Conservation (phyloP, 2,797 vertebrate species). For the Craterocephalus amniculus region DNA sequence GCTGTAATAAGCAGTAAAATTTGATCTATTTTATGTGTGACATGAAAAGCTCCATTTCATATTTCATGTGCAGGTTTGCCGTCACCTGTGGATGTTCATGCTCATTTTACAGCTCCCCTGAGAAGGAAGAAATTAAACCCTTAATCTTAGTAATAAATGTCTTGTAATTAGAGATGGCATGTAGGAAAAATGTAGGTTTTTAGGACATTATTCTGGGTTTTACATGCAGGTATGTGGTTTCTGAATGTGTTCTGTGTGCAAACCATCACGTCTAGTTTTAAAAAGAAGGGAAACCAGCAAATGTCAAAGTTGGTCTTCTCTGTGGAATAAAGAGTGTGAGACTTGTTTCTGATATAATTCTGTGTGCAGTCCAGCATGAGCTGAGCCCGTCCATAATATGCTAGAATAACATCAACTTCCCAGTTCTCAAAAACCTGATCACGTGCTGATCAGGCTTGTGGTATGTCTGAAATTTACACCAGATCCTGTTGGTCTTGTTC, state of each 20-base stretch:
- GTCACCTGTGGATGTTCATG: constrained; percentile 3
- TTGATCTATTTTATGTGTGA: neutral
- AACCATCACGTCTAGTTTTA: constrained; percentile 2
- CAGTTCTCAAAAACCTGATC: constrained; percentile 40
- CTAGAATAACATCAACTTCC: constrained; percentile 42
- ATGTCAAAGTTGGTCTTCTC: neutral
- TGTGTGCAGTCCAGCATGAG: neutral
- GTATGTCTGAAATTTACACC: constrained; percentile 27
- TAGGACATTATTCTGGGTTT: constrained; percentile 1
- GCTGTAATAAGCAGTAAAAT: neutral
- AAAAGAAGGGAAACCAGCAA: constrained; percentile 26
- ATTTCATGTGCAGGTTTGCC: constrained; percentile 5
- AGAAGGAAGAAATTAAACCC: constrained; percentile 31
- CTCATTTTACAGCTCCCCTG: constrained; percentile 32
- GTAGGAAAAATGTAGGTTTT: constrained; percentile 30
- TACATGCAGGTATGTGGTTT: neutral
- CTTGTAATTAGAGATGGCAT: neutral
- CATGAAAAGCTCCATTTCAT: constrained; percentile 15
- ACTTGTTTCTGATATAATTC: constrained; percentile 13
- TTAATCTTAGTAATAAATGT: constrained; percentile 43
- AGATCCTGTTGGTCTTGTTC: constrained; percentile 5
- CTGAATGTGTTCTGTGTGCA: neutral
- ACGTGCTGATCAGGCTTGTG: constrained; percentile 44
- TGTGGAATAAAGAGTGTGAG: constrained; percentile 7
- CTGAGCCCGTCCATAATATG: constrained; percentile 16